A percentile compares a stretch with the other conserved stretches of the same genome.
Conservation (phyloP, 2,113 vertebrate genomes). For the human (Homo sapiens) region GRCh38 chr15:46270501-46271000, state of each 20-base stretch:
- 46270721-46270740: conserved; percentile 35
- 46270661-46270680: conserved; percentile 65
- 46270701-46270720: conserved; percentile 57
- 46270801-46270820: conserved; percentile 28
- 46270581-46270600: conserved; percentile 79
- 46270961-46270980: conserved; percentile 68
- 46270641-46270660: conserved; percentile 70
- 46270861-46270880: conserved; percentile 54
- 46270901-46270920: conserved; percentile 15
- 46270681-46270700: conserved; percentile 14
- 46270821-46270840: conserved; percentile 1
- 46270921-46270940: conserved; percentile 31
- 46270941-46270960: conserved; percentile 65
- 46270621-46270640: conserved; percentile 58
- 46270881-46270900: conserved; percentile 16
- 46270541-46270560: conserved; percentile 86
- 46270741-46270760: conserved; percentile 48
- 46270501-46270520: conserved; percentile 84
- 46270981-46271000: conserved; percentile 54
- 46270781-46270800: conserved; percentile 33
- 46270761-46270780: conserved; percentile 18
- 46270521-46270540: conserved; percentile 90
- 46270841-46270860: conserved; percentile 58
- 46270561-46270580: conserved; percentile 79
- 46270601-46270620: conserved; percentile 82